Base-by-base conservation (phyloP, 2,888 invertebrate genomes). In the Petrolisthes cinctipes region DNA sequence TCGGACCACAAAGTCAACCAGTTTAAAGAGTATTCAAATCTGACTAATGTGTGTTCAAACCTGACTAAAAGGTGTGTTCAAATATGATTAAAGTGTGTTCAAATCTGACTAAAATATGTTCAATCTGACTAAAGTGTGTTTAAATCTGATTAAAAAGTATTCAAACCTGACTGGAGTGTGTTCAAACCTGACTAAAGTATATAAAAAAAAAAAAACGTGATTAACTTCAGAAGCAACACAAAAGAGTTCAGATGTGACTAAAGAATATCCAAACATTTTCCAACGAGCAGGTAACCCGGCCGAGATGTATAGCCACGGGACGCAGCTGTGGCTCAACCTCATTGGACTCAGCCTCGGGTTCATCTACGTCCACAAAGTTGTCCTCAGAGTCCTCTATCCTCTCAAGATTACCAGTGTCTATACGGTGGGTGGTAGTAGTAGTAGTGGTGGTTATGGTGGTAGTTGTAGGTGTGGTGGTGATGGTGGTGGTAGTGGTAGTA, bases 331-430 rank as follows among this genome's bases (percentile, higher is more conserved):
- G 75, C 57, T 83, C 82, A 86, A 83, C 78, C 51, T 83, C 51
- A 83, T 86, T 14, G 86, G 86, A 14, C 76, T 56, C 53, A 11
- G 20, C 5, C 51, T 86, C 0, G 83, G 86, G 11, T 66, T 78
- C 20, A 54, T 86, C 17, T 86, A 78, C 71, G 83, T 86, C 14
- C 86, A 86, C n/a, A 17, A 83, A 23, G 78, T 86, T 17, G 83
- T 78, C 82, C 79, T 86, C 14, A 83, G 17, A 4, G 86, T 86
- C 20, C 23, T 86, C 61, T 86, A 86, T 53, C 86, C 86, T 2
- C 86, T 86, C 53, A 86, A 83, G 51, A 86, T 86, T 11, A 86
- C 83, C 66, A 86, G 86, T 53, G 86, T 86, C 17, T 86, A 86
- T 54, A 86, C 86, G 53, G 85, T 85, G 73, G 81, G 85, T 71